Conservation (phyloP, 2,888 invertebrate species). For the Blastobasis adustella region DNA sequence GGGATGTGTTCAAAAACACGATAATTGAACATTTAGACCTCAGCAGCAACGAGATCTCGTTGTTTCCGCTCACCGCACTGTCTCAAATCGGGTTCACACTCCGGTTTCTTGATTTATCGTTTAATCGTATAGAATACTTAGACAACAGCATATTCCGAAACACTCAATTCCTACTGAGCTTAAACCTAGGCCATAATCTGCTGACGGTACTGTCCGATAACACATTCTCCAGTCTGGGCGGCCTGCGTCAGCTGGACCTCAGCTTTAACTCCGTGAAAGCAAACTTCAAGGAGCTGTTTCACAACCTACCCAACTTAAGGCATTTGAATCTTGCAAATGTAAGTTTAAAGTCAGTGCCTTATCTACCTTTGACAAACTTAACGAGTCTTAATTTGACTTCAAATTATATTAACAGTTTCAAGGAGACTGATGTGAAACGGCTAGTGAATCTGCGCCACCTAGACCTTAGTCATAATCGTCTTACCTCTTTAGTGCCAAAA, state of each 20-base stretch:
- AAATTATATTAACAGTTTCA: conserved; percentile 83
- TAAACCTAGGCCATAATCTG: conserved; percentile 87
- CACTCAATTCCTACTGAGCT: conserved; percentile 83
- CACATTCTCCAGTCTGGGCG: conserved; percentile 87
- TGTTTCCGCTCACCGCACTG: conserved; percentile 86
- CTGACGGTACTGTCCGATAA: conserved; percentile 91
- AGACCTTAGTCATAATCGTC: conserved; percentile 84
- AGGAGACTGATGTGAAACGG: conserved; percentile 81
- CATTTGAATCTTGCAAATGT: conserved; percentile 84
- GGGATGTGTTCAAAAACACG: conserved; percentile 87
- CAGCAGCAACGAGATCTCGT: conserved; percentile 83
- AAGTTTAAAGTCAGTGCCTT: conserved; percentile 84
- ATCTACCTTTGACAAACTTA: conserved; percentile 84
- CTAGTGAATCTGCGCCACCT: conserved; percentile 82
- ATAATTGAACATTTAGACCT: conserved; percentile 87
- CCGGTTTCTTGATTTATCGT: conserved; percentile 83
- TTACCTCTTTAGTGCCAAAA: conserved; percentile 83
- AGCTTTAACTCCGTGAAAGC: conserved; percentile 88
- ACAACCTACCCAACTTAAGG: conserved; percentile 88
- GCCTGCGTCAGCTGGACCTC: conserved; percentile 85
- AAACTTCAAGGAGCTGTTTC: conserved; percentile 90
- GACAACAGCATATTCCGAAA: conserved; percentile 91
- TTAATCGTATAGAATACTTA: conserved; percentile 88
- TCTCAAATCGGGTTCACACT: conserved; percentile 87
- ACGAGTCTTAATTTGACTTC: conserved; percentile 86